A percentile compares a stretch with the other conserved stretches of the same genome.
Conservation (phyloP, 2,797 vertebrate species). For the Brotogeris chrysoptera region DNA sequence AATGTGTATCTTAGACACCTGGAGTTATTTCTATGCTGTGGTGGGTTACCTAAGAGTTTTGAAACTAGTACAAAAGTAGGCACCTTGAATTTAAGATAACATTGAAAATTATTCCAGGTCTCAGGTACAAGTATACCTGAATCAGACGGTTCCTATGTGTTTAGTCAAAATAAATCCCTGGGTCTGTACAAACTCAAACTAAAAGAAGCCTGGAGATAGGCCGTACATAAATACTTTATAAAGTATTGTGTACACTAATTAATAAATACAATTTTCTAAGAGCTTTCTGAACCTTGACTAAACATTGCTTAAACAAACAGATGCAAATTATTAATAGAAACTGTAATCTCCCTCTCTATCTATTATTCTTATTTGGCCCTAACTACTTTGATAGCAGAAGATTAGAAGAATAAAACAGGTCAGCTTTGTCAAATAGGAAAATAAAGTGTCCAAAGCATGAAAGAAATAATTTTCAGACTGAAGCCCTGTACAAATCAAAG, state of each 20-base stretch:
- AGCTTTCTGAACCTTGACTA: slow-evolving; percentile 38
- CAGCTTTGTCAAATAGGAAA: slow-evolving; percentile 11
- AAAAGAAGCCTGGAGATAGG: not conserved
- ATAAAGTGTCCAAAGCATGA: not conserved
- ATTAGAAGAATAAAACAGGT: slow-evolving; percentile 2
- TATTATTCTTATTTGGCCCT: not conserved
- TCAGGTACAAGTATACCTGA: not conserved
- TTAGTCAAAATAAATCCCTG: not conserved
- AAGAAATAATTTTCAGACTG: slow-evolving; percentile 39
- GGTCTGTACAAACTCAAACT: not conserved
- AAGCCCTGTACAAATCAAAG: slow-evolving; percentile 32
- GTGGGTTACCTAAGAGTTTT: not conserved
- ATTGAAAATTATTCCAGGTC: not conserved
- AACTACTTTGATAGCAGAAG: not conserved
- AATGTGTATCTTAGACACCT: not conserved
- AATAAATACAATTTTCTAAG: slow-evolving; percentile 43
- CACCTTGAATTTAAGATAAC: not conserved
- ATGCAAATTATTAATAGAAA: slow-evolving; percentile 57
- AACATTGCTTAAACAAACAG: slow-evolving; percentile 42
- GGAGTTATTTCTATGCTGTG: not conserved
- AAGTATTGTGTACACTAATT: slow-evolving; percentile 41
- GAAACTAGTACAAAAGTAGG: not conserved
- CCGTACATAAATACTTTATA: slow-evolving; percentile 34
- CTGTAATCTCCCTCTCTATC: slow-evolving; percentile 28
- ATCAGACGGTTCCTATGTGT: not conserved